Conservation (phyloP, 2,113 vertebrate species). For the Hippocampus barbouri region DNA sequence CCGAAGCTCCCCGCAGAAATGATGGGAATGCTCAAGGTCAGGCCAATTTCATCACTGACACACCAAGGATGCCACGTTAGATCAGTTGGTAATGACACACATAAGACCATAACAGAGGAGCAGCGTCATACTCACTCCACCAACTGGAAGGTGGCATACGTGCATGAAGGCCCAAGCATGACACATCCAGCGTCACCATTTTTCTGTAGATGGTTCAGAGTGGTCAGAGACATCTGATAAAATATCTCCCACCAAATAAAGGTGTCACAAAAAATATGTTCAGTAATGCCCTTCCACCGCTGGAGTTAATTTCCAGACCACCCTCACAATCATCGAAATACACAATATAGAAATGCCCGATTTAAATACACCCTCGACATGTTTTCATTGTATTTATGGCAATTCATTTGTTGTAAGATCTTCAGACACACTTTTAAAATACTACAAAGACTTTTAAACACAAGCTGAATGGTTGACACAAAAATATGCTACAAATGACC, state of each 20-base stretch:
- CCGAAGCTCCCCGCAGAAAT: slow-evolving; percentile 97
- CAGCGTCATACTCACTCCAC: slow-evolving; percentile 82
- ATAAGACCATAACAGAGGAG: not conserved
- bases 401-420: no score
- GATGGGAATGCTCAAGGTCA: slow-evolving; percentile 81
- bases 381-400: no score
- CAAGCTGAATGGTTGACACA: no score
- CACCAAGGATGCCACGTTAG: not conserved
- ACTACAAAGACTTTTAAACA: no score
- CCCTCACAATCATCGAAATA: no score
- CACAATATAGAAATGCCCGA: no score
- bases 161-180: slow-evolving; percentile 88
- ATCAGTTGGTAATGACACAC: not conserved
- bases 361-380: no score
- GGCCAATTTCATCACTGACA: slow-evolving; percentile 73
- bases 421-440: no score
- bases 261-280: not conserved
- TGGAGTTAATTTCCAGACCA: no score
- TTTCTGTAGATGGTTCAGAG: slow-evolving; percentile 58
- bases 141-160: slow-evolving; percentile 89
- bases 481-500: no score
- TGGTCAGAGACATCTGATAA: not conserved
- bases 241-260: no score
- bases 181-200: slow-evolving; percentile 73
- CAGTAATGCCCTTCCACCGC: no score